These are phyloP conservation scores for Pyxicephalus adspersus DNA, from an alignment of 2,113 vertebrate genomes.

Conservation along the genomic window DNA sequence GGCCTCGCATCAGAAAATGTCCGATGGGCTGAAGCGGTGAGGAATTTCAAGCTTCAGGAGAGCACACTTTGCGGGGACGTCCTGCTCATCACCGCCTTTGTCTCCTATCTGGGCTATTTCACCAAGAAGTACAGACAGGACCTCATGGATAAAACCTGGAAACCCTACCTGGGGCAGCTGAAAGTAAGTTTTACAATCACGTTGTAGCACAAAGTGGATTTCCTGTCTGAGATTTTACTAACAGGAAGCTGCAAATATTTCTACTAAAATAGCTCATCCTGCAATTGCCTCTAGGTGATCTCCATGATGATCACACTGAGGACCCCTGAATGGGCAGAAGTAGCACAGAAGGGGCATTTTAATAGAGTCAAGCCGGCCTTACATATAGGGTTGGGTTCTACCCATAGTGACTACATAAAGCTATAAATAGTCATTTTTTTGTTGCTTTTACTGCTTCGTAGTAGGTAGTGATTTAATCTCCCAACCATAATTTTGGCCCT, in stretches of 20 bases:
- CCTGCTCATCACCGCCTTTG: constrained; percentile 85
- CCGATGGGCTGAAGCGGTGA: constrained; percentile 87
- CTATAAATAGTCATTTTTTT: no score
- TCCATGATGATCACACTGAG: no score
- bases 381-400: no score
- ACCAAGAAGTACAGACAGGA: constrained; percentile 84
- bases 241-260: not conserved
- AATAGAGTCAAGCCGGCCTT: no score
- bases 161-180: constrained; percentile 82
- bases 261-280: not conserved
- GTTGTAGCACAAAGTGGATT: no score
- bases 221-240: not conserved
- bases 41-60: constrained; percentile 81
- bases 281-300: no score
- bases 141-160: constrained; percentile 87
- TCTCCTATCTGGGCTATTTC: constrained; percentile 96
- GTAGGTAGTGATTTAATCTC: no score
- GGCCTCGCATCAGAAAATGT: constrained; percentile 89
- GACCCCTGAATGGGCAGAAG: no score
- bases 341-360: no score
- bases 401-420: no score
- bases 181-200: constrained; percentile 67
- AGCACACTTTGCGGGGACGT: constrained; percentile 90
- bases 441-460: no score
- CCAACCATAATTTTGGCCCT: no score